A percentile compares a stretch with the other conserved stretches of the same genome.
Conservation (phyloP, 2,797 vertebrate genomes). For the Squalus acanthias region DNA sequence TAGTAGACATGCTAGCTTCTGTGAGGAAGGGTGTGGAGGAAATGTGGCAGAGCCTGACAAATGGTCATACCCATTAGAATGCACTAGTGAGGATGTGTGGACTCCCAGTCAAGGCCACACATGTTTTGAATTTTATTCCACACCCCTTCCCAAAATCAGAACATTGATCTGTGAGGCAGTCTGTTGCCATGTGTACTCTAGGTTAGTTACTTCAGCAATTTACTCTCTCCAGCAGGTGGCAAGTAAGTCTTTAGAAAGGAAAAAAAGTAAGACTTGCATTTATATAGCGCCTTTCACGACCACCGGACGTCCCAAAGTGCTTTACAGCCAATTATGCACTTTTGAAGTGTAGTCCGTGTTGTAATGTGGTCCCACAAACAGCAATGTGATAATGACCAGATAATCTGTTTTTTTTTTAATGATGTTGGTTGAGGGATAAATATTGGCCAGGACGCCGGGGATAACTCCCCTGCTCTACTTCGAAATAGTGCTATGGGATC, state of each 20-base stretch:
- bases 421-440: too few relatives aligned
- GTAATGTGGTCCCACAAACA: too few relatives aligned
- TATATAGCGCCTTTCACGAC: too few relatives aligned
- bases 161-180: not conserved
- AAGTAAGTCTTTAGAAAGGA: not conserved
- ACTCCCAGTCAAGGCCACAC: slow-evolving; percentile 45
- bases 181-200: not conserved
- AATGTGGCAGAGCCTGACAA: slow-evolving; percentile 55
- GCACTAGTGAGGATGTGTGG: slow-evolving; percentile 43
- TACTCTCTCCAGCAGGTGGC: not conserved
- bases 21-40: slow-evolving; percentile 57
- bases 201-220: not conserved
- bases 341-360: too few relatives aligned
- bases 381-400: too few relatives aligned
- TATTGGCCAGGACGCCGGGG: too few relatives aligned
- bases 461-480: too few relatives aligned
- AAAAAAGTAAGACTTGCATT: too few relatives aligned
- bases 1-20: not conserved
- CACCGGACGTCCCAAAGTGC: too few relatives aligned
- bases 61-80: slow-evolving; percentile 49
- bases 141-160: slow-evolving; percentile 13
- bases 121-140: slow-evolving; percentile 40
- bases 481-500: too few relatives aligned
- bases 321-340: too few relatives aligned
- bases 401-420: too few relatives aligned